These are phyloP conservation scores for Hafferia zeledoni DNA, from an alignment of 2,797 vertebrate species.

Conservation along the genomic window DNA sequence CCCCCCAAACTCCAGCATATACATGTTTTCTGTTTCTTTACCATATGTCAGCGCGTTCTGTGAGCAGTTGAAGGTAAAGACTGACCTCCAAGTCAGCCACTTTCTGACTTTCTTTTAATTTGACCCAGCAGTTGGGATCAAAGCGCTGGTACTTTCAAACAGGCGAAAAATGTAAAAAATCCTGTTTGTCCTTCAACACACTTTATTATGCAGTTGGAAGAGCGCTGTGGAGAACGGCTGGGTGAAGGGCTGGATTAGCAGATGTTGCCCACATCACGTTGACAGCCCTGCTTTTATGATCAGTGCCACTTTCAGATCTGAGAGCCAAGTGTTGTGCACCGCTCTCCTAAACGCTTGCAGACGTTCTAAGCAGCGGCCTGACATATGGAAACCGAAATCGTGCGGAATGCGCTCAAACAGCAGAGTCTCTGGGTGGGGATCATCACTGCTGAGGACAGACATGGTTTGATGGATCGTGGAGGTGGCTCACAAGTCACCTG, in stretches of 20 bases:
- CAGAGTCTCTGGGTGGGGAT: accelerated
- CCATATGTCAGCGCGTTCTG: neutral
- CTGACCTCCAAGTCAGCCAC: neutral
- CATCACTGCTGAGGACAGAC: neutral
- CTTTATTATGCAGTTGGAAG: neutral
- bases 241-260: constrained; percentile 3
- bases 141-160: neutral
- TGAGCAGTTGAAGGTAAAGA: neutral
- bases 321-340: neutral
- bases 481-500: neutral
- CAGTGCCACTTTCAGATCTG: neutral
- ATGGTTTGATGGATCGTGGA: accelerated
- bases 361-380: neutral
- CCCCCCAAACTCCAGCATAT: neutral
- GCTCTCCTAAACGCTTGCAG: neutral
- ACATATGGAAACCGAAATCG: neutral
- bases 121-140: constrained; percentile 27
- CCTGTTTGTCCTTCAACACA: constrained; percentile 5
- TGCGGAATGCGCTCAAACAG: neutral
- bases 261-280: constrained; percentile 10
- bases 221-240: neutral
- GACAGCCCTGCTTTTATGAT: neutral
- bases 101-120: constrained; percentile 27
- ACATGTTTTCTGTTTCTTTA: neutral
- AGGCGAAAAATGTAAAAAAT: neutral